A percentile compares a stretch with the other conserved stretches of the same genome.
Evolutionary conservation across 2,113 vertebrate species (phyloP).

Genomic region (Mesocricetus auratus): DNA sequence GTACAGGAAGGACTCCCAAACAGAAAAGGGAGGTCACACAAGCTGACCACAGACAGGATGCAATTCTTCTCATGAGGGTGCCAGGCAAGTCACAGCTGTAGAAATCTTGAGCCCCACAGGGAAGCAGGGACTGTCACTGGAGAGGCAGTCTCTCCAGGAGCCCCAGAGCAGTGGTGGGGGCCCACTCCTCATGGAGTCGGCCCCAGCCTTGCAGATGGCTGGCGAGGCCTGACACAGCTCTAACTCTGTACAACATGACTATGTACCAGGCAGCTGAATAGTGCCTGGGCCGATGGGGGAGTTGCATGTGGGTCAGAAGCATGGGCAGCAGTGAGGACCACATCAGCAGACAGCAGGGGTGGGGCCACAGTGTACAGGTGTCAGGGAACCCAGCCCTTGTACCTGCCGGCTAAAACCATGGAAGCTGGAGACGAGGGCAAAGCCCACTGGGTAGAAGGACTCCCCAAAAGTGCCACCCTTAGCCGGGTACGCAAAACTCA

Average conservation of each 20-base stretch:
- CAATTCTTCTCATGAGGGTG: neutral
- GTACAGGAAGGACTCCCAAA: neutral
- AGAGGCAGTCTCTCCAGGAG: neutral
- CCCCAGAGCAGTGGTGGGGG: neutral
- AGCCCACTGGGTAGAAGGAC: neutral
- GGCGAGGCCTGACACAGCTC: neutral
- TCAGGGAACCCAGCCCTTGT: neutral
- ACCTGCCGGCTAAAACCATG: neutral
- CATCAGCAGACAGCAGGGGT: neutral
- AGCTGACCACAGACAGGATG: neutral
- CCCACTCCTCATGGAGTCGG: too few species aligned
- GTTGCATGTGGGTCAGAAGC: neutral
- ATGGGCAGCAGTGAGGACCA: neutral
- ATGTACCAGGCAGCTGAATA: fast-evolving
- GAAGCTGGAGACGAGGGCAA: neutral
- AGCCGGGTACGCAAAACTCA: too few species aligned
- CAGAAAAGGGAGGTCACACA: too few species aligned
- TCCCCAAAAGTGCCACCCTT: neutral
- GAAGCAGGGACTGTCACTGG: neutral
- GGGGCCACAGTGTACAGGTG: neutral
- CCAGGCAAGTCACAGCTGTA: neutral
- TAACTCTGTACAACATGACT: neutral
- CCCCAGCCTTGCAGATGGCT: neutral
- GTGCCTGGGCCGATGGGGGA: neutral
- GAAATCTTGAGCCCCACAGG: neutral